phyloP scores from a whole-genome alignment of 2,113 vertebrate species.

The Nesogale talazaci region DNA sequence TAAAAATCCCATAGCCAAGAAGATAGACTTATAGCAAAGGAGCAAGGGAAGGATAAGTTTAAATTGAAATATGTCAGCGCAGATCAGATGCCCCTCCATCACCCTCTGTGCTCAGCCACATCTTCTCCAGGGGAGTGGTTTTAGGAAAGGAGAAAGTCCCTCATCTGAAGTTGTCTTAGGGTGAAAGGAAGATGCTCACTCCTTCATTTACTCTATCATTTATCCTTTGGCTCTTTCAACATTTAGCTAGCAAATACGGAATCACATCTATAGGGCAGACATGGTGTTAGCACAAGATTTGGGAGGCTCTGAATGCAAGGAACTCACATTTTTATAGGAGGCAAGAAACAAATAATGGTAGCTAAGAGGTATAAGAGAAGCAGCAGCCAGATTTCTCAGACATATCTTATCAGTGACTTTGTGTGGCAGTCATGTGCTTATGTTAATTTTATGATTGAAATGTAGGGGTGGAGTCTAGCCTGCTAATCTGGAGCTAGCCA shows the following conservation, averaged over 20 bases:
- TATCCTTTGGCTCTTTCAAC: constrained; percentile 26
- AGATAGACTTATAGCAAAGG: constrained; percentile 50
- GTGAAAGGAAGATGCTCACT: background rate
- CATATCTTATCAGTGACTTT: background rate
- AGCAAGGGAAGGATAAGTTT: constrained; percentile 27
- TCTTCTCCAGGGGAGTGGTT: background rate
- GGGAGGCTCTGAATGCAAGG: background rate
- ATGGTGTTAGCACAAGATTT: background rate
- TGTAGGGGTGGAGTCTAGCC: no score
- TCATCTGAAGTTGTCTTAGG: background rate
- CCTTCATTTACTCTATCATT: background rate
- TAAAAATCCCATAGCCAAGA: constrained; percentile 55
- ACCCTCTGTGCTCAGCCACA: background rate
- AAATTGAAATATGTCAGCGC: constrained; percentile 42
- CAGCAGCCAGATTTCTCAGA: background rate
- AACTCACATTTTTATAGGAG: background rate
- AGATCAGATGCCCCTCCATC: constrained; percentile 12
- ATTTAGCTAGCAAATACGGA: background rate
- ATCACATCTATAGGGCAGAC: background rate
- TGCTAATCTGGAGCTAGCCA: no score
- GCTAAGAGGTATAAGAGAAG: background rate
- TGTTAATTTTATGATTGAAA: no score
- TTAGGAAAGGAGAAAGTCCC: background rate
- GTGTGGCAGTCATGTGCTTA: no score
- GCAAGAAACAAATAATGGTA: background rate